Conservation (phyloP, 2,113 vertebrate genomes). For the Indicator maculatus region DNA sequence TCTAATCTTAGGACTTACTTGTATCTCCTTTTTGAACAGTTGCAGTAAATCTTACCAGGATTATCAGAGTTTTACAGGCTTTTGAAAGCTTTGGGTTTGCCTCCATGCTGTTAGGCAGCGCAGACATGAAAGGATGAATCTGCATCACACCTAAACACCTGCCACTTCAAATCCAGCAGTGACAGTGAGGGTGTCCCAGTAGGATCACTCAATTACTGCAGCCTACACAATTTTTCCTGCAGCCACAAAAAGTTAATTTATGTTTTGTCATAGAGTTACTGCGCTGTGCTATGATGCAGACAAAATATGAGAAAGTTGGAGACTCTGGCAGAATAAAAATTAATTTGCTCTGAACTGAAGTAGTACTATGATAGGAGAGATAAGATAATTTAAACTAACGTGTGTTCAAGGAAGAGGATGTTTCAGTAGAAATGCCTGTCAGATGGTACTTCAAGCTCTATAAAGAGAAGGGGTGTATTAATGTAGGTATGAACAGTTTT, state of each 20-base stretch:
- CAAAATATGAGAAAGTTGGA: neutral
- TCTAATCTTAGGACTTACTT: slow-evolving; percentile 23
- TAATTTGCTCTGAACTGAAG: neutral
- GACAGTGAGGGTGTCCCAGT: slow-evolving; percentile 20
- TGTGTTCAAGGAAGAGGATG: neutral
- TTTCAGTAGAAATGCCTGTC: neutral
- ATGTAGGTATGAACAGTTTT: neutral
- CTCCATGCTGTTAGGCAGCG: slow-evolving; percentile 23
- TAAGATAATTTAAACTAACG: neutral
- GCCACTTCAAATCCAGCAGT: slow-evolving; percentile 49
- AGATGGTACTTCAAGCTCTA: neutral
- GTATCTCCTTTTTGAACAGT: slow-evolving; percentile 21
- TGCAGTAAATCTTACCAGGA: slow-evolving; percentile 59
- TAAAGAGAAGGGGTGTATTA: neutral
- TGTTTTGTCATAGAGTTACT: neutral
- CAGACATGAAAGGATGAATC: slow-evolving; percentile 32
- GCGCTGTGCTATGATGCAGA: neutral
- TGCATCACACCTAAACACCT: slow-evolving; percentile 55
- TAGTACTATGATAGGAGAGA: neutral
- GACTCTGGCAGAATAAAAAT: neutral
- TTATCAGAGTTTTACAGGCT: slow-evolving; percentile 59
- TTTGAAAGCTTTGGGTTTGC: slow-evolving; percentile 50
- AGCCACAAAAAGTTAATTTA: neutral
- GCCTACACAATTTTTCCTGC: neutral
- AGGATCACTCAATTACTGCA: slow-evolving; percentile 33